phyloP scores from a whole-genome alignment of 2,113 vertebrate genomes.

The Regulus satrapa region DNA sequence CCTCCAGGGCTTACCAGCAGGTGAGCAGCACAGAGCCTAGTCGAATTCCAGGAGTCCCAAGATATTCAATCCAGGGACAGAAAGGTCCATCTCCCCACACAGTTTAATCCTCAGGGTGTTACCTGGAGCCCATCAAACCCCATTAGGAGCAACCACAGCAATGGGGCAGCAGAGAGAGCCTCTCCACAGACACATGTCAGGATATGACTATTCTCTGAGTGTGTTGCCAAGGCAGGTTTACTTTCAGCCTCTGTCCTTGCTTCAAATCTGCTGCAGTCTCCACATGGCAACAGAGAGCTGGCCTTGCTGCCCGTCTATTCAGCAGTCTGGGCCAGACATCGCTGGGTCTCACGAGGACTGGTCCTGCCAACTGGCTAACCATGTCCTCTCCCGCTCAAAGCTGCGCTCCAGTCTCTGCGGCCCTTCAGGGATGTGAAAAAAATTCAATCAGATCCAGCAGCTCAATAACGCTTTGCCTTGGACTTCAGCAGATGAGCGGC shows the following conservation, averaged over 20 bases:
- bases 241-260: not conserved
- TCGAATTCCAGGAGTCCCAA: not conserved
- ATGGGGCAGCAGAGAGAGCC: not conserved
- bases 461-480: conserved; percentile 40
- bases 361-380: not conserved
- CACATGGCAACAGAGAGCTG: not conserved
- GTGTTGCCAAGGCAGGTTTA: not conserved
- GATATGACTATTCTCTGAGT: not conserved
- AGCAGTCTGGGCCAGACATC: not conserved
- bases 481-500: not conserved
- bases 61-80: not conserved
- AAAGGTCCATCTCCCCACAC: not conserved
- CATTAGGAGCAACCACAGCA: not conserved
- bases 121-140: not conserved
- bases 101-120: not conserved
- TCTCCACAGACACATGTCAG: not conserved
- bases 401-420: not conserved
- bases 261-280: not conserved
- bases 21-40: not conserved
- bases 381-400: conserved; percentile 1
- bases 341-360: not conserved
- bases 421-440: not conserved
- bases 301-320: not conserved
- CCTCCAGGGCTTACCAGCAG: not conserved
- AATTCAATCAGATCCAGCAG: conserved; percentile 15